phyloP scores from a whole-genome alignment of 1,140 invertebrate species.

The Drosophila murphyi region DNA sequence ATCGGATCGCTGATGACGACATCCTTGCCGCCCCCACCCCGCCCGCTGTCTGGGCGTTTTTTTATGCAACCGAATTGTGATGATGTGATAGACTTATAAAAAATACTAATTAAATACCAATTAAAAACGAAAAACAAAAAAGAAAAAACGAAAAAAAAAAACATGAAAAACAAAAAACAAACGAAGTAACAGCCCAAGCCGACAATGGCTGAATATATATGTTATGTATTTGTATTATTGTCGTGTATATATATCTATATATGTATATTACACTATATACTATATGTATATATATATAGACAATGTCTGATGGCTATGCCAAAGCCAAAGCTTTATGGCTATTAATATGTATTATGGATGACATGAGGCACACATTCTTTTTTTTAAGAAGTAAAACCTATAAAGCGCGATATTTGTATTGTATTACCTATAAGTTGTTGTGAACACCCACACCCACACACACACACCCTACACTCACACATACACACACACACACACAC shows the following conservation, averaged over 20 bases:
- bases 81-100: constrained; percentile 83
- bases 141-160: constrained; percentile 23
- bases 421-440: constrained; percentile 81
- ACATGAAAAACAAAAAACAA: constrained; percentile 34
- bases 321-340: constrained; percentile 48
- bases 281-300: constrained; percentile 34
- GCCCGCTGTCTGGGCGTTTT: constrained; percentile 37
- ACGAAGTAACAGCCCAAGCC: constrained; percentile 26
- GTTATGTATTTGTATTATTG: constrained; percentile 77
- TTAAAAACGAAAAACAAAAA: constrained; percentile 52
- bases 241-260: constrained; percentile 50
- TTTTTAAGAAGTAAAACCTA: constrained; percentile 78
- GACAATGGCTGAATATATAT: constrained; percentile 56
- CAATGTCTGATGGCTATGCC: constrained; percentile 44
- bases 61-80: constrained; percentile 81
- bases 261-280: constrained; percentile 17
- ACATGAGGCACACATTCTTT: constrained; percentile 80
- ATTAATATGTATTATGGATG: constrained; percentile 78
- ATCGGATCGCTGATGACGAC: no score
- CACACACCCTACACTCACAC: constrained; percentile 39
- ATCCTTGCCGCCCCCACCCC: background rate
- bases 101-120: constrained; percentile 77
- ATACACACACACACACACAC: constrained; percentile 21
- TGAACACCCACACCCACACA: constrained; percentile 38
- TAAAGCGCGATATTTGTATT: constrained; percentile 80